phyloP scores from a whole-genome alignment of 2,113 vertebrate genomes.

The Rana temporaria region DNA sequence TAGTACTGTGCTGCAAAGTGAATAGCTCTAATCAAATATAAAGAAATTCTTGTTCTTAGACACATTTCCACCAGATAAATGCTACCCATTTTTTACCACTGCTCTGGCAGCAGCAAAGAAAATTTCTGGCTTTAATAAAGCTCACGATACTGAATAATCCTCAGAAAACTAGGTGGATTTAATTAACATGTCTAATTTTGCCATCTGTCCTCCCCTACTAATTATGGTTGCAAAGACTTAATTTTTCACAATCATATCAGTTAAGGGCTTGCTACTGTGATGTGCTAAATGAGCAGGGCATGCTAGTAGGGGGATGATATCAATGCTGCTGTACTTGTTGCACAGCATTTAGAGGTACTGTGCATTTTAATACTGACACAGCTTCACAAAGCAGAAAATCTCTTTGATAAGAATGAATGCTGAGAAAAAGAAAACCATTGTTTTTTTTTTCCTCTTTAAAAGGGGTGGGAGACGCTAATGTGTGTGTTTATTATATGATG shows the following conservation, averaged over 20 bases:
- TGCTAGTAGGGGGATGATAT: neutral
- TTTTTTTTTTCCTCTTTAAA: neutral
- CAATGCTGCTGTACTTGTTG: constrained; percentile 10
- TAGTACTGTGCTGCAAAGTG: neutral
- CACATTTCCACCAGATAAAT: neutral
- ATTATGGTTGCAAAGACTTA: constrained; percentile 51
- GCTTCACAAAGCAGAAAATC: neutral
- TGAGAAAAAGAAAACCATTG: neutral
- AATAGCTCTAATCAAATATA: neutral
- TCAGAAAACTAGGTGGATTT: constrained; percentile 57
- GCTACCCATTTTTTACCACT: constrained; percentile 4
- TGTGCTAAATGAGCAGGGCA: constrained; percentile 4
- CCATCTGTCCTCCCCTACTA: constrained; percentile 57
- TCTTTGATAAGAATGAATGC: neutral
- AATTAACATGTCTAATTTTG: constrained; percentile 58
- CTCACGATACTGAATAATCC: constrained; percentile 56
- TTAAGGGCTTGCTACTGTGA: constrained; percentile 26
- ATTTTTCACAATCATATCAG: constrained; percentile 52
- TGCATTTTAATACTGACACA: neutral
- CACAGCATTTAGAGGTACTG: neutral
- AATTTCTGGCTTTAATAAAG: constrained; percentile 47
- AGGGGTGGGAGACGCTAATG: too few species aligned
- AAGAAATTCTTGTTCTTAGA: constrained; percentile 2
- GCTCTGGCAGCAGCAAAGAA: constrained; percentile 12
- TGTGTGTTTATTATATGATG: neutral